Base-by-base conservation (phyloP, 2,888 invertebrate species). In the Sipha maydis region DNA sequence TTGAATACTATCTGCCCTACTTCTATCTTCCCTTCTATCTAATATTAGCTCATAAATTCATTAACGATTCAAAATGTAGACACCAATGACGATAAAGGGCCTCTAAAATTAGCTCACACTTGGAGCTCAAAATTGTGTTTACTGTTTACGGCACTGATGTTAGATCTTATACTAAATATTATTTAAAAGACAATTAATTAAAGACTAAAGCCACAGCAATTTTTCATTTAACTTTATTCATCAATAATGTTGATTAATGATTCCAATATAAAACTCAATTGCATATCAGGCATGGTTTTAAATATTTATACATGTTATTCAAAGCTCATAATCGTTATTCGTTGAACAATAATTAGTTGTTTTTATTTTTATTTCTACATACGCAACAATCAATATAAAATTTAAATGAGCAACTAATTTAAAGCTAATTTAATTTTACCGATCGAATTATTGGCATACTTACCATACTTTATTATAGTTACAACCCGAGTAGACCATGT, bases 161-260 rank as follows among this genome's bases (percentile, higher is more conserved):
- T 69, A 28, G n/a, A 69, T 69, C 14, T 21, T 61, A 25, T 61
- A 14, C 14, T 14, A 17, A 71, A 31, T 71, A 28, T 9, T 11
- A 31, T 11, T 71, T 71, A 25, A 69, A 25, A 69, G 8, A 31
- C 17, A 28, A 71, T n/a, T 14, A 71, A 71, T 71, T 71, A 28
- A 14, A 31, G 31, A 71, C 17, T 71, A 31, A 4, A 28, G 28
- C 17, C 31, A 28, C 0, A 71, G 31, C 28, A 17, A 28, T 28
- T 82, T 82, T 79, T 54, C 38, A 80, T 61, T 14, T 56, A 80
- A 25, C 5, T 67, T 41, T 28, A 82, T 41, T 28, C 11, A 41
- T 82, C 11, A 67, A 41, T 82, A 41, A 69, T 41, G 67, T 67
- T 41, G 80, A 41, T 67, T 67, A 82, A 82, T 67, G 80, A 69